Conservation (phyloP, 2,113 vertebrate genomes). For the Channa maculata region DNA sequence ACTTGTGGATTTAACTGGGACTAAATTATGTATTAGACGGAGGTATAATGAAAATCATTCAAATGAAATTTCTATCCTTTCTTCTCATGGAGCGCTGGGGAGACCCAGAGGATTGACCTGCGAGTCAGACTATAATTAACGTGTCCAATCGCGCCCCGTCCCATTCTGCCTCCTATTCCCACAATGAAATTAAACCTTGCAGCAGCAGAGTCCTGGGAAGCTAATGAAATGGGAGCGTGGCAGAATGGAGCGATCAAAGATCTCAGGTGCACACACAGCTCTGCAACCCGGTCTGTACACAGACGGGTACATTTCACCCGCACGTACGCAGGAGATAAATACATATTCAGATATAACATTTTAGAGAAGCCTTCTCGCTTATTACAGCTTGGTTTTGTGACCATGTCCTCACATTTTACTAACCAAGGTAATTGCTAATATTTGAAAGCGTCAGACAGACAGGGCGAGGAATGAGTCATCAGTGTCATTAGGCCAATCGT, state of each 20-base stretch:
- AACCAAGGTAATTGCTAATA: slow-evolving; percentile 1
- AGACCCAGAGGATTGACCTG: slow-evolving; percentile 79
- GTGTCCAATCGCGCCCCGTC: slow-evolving; percentile 66
- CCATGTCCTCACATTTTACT: background rate
- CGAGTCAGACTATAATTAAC: slow-evolving; percentile 80
- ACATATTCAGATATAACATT: background rate
- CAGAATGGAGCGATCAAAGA: slow-evolving; percentile 52
- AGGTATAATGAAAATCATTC: slow-evolving; percentile 80
- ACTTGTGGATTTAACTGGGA: slow-evolving; percentile 71
- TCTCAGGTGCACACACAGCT: slow-evolving; percentile 12
- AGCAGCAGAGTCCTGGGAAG: slow-evolving; percentile 58
- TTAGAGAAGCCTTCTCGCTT: background rate
- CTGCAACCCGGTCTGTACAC: slow-evolving; percentile 11
- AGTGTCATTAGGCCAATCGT: slow-evolving; percentile 16
- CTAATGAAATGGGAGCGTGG: slow-evolving; percentile 69
- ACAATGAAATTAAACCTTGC: slow-evolving; percentile 76
- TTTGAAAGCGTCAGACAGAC: slow-evolving; percentile 8
- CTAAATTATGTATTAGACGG: slow-evolving; percentile 82
- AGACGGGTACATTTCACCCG: background rate
- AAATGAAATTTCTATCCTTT: slow-evolving; percentile 78
- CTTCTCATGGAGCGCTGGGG: slow-evolving; percentile 63
- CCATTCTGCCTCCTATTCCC: slow-evolving; percentile 69
- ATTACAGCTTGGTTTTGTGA: background rate
- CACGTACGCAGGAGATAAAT: background rate
- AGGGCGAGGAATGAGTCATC: slow-evolving; percentile 10